phyloP scores from a whole-genome alignment of 2,888 invertebrate species.

The Diadromus collaris region DNA sequence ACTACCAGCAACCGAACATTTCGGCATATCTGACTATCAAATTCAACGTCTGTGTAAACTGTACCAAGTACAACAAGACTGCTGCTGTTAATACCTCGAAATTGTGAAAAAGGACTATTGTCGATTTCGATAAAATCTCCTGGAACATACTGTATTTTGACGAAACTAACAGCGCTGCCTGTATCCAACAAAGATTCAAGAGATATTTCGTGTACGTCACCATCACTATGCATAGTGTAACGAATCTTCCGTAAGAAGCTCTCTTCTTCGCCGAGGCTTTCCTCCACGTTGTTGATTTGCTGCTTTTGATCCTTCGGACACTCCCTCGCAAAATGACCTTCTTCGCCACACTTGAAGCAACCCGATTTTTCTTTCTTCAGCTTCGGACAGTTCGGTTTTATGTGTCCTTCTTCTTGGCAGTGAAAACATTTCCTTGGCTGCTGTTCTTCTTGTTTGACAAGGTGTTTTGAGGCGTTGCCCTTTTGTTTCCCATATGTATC shows the following conservation, averaged over 20 bases:
- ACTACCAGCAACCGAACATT: slow-evolving; percentile 44
- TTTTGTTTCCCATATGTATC: neutral
- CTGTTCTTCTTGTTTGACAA: neutral
- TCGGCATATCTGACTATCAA: neutral
- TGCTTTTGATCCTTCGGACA: neutral
- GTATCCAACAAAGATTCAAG: neutral
- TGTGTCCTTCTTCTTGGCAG: slow-evolving; percentile 34
- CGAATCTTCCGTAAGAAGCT: neutral
- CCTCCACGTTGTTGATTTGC: slow-evolving; percentile 21
- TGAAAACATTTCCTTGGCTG: slow-evolving; percentile 27
- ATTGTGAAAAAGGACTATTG: neutral
- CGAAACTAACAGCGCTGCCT: neutral
- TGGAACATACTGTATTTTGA: neutral
- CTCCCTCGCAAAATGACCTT: slow-evolving; percentile 18
- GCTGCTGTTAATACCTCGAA: slow-evolving; percentile 44
- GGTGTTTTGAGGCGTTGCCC: neutral
- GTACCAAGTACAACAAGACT: slow-evolving; percentile 50
- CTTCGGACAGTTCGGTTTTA: slow-evolving; percentile 35
- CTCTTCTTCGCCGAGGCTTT: neutral
- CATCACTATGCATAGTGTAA: neutral
- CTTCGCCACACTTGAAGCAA: slow-evolving; percentile 25
- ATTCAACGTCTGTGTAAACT: slow-evolving; percentile 14
- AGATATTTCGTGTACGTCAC: neutral
- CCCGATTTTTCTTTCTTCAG: neutral
- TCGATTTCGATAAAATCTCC: neutral